Percentiles rank a stretch among this genome's conserved stretches.
These are phyloP conservation scores for Plecturocebus donacophilus DNA, from an alignment of 2,113 vertebrate genomes.

Conservation along the genomic window DNA sequence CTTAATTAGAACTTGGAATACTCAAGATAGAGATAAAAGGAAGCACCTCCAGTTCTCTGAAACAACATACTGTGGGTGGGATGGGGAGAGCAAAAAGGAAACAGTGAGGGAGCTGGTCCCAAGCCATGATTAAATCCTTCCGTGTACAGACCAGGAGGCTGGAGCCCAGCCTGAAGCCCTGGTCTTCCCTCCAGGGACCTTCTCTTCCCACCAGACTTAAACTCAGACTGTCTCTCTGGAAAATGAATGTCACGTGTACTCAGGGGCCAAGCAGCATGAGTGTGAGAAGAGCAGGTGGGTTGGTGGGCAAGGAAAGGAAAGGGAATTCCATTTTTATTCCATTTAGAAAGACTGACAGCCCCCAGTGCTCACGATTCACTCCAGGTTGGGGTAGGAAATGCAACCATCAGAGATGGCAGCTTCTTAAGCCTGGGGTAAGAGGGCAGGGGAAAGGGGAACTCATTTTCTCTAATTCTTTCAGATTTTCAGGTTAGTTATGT, in stretches of 20 bases:
- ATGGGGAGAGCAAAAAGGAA: background rate
- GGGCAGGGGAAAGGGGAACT: background rate
- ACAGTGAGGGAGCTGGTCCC: background rate
- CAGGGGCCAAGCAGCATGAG: rapidly evolving
- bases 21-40: slow-evolving; percentile 74
- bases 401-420: background rate
- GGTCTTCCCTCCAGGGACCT: background rate
- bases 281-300: background rate
- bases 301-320: background rate
- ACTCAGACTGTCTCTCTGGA: background rate
- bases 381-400: background rate
- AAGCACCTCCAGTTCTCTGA: slow-evolving; percentile 58
- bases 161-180: background rate
- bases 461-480: background rate
- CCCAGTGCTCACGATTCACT: background rate
- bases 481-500: background rate
- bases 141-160: background rate
- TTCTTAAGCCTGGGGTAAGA: too few relatives aligned
- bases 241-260: background rate
- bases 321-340: background rate
- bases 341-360: background rate
- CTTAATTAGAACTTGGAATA: slow-evolving; percentile 83
- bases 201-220: background rate
- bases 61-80: slow-evolving; percentile 51
- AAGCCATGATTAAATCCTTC: background rate